Base-by-base conservation (phyloP, 1,140 invertebrate genomes). In the Drosophila arawakana region DNA sequence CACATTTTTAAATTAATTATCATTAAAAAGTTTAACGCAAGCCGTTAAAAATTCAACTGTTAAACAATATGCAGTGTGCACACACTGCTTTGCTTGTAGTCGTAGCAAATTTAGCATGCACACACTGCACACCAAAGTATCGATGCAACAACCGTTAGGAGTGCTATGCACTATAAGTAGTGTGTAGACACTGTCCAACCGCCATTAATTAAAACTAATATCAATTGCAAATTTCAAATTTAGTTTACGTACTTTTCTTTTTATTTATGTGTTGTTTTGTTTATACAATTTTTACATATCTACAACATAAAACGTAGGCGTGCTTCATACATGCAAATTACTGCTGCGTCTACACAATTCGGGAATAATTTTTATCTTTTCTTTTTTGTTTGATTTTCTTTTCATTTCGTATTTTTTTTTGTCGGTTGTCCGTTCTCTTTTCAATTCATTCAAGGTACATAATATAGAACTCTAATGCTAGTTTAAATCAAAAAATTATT, bases 241-340 rank as follows among this genome's bases (percentile, higher is more conserved):
- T 73, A 21, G 35, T 67, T 72, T 62, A 54, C 15, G 43, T 68
- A 71, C 43, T 69, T 58, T 85, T 81, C 25, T 58, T 63, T 81
- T 55, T 37, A 13, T 76, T 15, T 70, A 47, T 65, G 35, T 58
- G 43, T 62, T 59, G 50, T 68, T 65, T 52, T 69, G 68, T 78
- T 81, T 84, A 46, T 84, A 88, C 83, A 88, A 78, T 84, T 84
- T 84, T 58, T 89, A 88, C 80, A 88, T 88, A 88, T 88, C 83
- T 88, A 88, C 84, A 88, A 88, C 84, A 80, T 89, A 88, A 80
- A 80, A 83, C 55, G 47, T 71, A 61, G 41, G 49, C 60, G 57
- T 66, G 66, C 43, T 44, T 21, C 44, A 46, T 35, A 46, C 54
- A 47, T 58, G 30, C 10, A 54, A 54, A 35, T 61, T 30, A 30